A percentile compares a stretch with the other conserved stretches of the same genome.
Conservation (phyloP, 2,797 vertebrate species). For the Manis pentadactyla region DNA sequence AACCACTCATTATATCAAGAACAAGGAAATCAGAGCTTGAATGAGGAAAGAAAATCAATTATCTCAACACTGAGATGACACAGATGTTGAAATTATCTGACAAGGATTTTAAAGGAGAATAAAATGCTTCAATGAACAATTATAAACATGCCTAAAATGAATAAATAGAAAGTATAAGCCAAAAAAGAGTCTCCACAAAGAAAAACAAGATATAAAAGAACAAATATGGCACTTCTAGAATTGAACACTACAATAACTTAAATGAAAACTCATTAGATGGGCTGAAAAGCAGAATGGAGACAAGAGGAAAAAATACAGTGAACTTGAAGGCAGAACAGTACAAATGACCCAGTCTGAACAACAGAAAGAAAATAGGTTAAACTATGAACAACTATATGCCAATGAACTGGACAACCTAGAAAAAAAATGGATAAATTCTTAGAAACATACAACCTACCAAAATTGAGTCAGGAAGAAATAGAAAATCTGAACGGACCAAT, state of each 20-base stretch:
- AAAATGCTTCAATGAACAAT: neutral
- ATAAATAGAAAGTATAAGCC: neutral
- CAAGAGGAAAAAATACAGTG: neutral
- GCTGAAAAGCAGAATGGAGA: constrained; percentile 12
- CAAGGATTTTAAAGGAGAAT: constrained; percentile 18
- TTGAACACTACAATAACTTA: neutral
- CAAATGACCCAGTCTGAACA: constrained; percentile 13
- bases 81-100: constrained; percentile 43
- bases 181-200: constrained; percentile 45
- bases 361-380: neutral
- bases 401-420: constrained; percentile 17
- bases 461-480: neutral
- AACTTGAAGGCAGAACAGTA: constrained; percentile 23
- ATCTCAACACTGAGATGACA: constrained; percentile 22
- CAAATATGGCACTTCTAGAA: constrained; percentile 2
- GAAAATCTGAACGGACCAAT: neutral
- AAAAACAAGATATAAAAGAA: constrained; percentile 36
- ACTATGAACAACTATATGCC: neutral
- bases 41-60: constrained; percentile 44
- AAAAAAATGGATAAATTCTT: constrained; percentile 19
- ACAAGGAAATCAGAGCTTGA: constrained; percentile 49
- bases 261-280: constrained; percentile 42
- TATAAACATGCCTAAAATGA: constrained; percentile 42
- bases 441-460: constrained; percentile 29
- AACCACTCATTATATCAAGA: constrained; percentile 23